Evolutionary conservation across 2,797 vertebrate genomes (phyloP), one percentile per base, ranked within the genome.

Genomic region (Enteromius unitaeniatus): DNA sequence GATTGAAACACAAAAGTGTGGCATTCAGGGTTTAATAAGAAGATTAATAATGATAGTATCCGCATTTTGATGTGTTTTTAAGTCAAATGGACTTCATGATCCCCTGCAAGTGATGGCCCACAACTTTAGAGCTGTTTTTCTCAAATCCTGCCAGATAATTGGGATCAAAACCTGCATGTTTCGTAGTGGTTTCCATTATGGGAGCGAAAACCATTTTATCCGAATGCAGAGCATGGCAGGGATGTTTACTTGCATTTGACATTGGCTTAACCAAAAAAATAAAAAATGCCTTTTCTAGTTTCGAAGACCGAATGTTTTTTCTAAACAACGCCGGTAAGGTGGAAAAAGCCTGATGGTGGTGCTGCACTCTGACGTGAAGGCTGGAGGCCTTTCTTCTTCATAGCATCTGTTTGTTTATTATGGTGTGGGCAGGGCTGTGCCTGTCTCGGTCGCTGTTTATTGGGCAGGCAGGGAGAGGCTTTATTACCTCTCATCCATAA

Each of bases 1-100:
- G 92, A 94, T 94, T 95, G 93, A 92, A 94, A 94, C 91, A 90
- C 91, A 88, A 92, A 94, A 94, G 91, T 93, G 88, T 88, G 67
- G 88, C 91, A 91, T 94, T 94, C 90, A 93, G 91, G 91, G 91
- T 92, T 92, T 89, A 94, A 94, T 92, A 91, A 93, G 92, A 90
- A 92, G 93, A 93, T 93, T 93, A 93, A 93, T 92, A 92, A 93
- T 88, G 92, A 93, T 91, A 64, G 79, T 84, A 84, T 92, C 90
- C 84, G 84, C 82, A 78, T 92, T 93, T 90, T 91, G 84, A 93
- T 90, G 88, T 93, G 89, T 88, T 64, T 62, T 89, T 90, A 93
- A 93, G 90, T 93, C 86, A 90, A 90, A 91, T 64, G 79, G 31
- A 69, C 92, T 90, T 89, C 77, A 88, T 87, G 88, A 86, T 91